These are phyloP conservation scores for Ischnura elegans DNA, from an alignment of 2,888 invertebrate species.

Conservation along the genomic window DNA sequence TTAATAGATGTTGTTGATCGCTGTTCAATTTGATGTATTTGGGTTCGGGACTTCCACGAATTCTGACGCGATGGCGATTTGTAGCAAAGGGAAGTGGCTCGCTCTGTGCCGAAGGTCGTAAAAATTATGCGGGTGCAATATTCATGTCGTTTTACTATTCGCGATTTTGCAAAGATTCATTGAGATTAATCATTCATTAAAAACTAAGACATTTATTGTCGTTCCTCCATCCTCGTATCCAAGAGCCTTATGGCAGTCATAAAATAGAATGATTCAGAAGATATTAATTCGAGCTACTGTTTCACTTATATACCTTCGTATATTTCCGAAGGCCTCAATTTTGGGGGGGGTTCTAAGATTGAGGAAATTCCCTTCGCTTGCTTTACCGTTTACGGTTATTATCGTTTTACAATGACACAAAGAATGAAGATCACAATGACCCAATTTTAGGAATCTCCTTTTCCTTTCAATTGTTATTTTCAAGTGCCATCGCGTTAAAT, in stretches of 20 bases:
- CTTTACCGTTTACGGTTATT: too few species aligned
- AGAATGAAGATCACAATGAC: background rate
- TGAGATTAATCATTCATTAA: background rate
- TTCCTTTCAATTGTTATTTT: too few species aligned
- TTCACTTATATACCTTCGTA: background rate
- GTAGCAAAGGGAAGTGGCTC: too few species aligned
- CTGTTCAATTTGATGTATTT: background rate
- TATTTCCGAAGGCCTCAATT: background rate
- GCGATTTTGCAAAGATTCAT: background rate
- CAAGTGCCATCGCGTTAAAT: too few species aligned
- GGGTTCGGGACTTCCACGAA: background rate
- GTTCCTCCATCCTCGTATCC: background rate
- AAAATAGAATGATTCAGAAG: background rate
- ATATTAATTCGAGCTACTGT: background rate
- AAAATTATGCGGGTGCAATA: background rate
- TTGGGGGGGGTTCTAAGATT: too few species aligned
- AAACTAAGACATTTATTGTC: background rate
- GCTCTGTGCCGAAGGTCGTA: background rate
- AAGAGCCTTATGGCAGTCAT: background rate
- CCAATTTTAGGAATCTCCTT: background rate
- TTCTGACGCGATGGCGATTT: background rate
- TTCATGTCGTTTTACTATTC: background rate
- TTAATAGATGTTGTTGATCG: background rate
- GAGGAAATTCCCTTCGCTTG: too few species aligned
- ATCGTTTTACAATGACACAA: background rate